Evolutionary conservation across 2,888 invertebrate species (phyloP), one percentile per base, ranked within the genome.

Genomic region (Cetonia aurata): DNA sequence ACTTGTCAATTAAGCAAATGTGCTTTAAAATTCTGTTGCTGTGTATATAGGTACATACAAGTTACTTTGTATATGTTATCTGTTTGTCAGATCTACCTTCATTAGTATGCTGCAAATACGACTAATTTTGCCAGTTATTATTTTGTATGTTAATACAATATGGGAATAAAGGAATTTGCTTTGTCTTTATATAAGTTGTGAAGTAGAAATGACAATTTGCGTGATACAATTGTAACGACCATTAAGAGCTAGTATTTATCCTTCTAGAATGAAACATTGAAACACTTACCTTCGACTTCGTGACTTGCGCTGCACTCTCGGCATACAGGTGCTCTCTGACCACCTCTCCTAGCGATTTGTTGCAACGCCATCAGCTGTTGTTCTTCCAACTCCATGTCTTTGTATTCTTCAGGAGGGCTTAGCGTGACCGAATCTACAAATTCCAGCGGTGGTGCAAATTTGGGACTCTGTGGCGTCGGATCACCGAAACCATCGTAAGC

Each of bases 371-470:
- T 88, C 60, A 84, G 77, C 73, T 83, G 82, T 79, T 88, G 88
- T 80, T 89, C 89, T 15, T 87, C 87, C 76, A 89, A 83, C 76
- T 93, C 93, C 87, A 92, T 88, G 81, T 96, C 96, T 85, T 96
- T 96, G 86, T 96, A 96, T 9, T 95, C 96, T 82, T 96, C 96
- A 10, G 96, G 96, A 25, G 96, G 96, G 82, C 95, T 95, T 71
- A 96, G 88, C 3, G 96, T 95, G 50, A 95, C 94, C 73, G 93
- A 90, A 82, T 93, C 93, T 71, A 91, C 90, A 82, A 90, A 90
- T 83, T 93, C 93, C 80, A 90, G 87, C 46, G 90, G 90, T 42
- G 90, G 90, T 73, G 89, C 89, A 84, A 90, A 92, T 80, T 88
- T 88, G 57, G 88, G 88, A 77, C 88, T 88, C 83, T 87, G 83